These are phyloP conservation scores for Antheraea yamamai DNA, from an alignment of 2,888 invertebrate species.

Conservation along the genomic window DNA sequence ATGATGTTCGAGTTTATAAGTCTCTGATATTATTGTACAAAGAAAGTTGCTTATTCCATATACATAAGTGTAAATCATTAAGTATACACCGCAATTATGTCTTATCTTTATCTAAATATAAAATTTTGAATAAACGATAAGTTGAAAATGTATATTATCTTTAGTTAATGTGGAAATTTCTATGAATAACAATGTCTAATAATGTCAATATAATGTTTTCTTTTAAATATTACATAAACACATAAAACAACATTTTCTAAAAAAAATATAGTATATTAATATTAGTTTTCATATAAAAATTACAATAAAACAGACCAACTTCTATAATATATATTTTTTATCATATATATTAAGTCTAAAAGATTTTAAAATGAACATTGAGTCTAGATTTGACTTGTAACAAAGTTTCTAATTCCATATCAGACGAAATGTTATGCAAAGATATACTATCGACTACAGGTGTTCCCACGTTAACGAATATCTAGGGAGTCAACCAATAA, in stretches of 20 bases:
- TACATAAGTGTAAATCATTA: too few relatives aligned
- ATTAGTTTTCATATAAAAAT: background rate
- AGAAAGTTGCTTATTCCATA: too few relatives aligned
- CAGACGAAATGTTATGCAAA: constrained; percentile 46
- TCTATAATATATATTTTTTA: background rate
- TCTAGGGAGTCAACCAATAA: constrained; percentile 38
- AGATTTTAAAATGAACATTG: constrained; percentile 37
- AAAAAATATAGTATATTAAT: background rate
- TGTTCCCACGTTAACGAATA: constrained; percentile 31
- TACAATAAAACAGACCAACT: background rate
- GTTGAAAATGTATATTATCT: too few relatives aligned
- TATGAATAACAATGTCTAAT: too few relatives aligned
- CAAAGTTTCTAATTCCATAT: constrained; percentile 51
- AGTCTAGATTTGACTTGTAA: constrained; percentile 49
- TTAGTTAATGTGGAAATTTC: too few relatives aligned
- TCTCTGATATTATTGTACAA: too few relatives aligned
- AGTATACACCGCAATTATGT: too few relatives aligned
- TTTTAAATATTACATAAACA: too few relatives aligned
- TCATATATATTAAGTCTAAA: background rate
- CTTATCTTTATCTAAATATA: too few relatives aligned
- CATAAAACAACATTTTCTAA: background rate
- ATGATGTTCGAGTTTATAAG: too few relatives aligned
- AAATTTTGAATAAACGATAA: too few relatives aligned
- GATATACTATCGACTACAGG: constrained; percentile 55
- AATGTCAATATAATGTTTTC: too few relatives aligned